These are phyloP conservation scores for Papilio dardanus DNA, from an alignment of 1,140 invertebrate species.

Conservation along the genomic window DNA sequence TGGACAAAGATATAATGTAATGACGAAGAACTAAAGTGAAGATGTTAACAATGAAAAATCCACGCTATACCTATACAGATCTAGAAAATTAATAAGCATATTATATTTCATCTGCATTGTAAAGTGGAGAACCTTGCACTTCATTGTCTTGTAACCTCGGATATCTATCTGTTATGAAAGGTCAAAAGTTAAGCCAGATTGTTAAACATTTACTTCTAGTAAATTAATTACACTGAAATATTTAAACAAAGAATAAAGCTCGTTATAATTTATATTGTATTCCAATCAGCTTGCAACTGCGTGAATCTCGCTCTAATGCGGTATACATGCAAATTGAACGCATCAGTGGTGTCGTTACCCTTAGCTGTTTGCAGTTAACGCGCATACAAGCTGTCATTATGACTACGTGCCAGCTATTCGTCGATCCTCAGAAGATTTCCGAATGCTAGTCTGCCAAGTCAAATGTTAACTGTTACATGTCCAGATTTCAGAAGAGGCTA, in stretches of 20 bases:
- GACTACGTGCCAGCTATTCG: constrained; percentile 61
- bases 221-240: not conserved
- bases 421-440: constrained; percentile 50
- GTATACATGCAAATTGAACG: constrained; percentile 68
- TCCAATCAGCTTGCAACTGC: constrained; percentile 45
- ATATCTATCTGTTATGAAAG: not conserved
- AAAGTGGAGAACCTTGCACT: constrained; percentile 5
- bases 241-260: not conserved
- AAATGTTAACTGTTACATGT: not conserved
- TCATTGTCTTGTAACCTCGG: constrained; percentile 1
- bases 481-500: not conserved
- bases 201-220: not conserved
- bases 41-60: not conserved
- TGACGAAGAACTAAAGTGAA: not conserved
- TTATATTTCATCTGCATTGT: constrained; percentile 3
- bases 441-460: not conserved
- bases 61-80: not conserved
- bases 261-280: constrained; percentile 9
- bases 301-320: constrained; percentile 54
- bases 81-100: not conserved
- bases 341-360: constrained; percentile 77
- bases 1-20: too few relatives aligned
- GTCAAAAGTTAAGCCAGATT: not conserved
- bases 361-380: constrained; percentile 73
- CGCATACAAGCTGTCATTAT: constrained; percentile 59